A percentile compares a stretch with the other conserved stretches of the same genome.
Conservation (phyloP, 2,113 vertebrate genomes). For the Barnardius zonarius region DNA sequence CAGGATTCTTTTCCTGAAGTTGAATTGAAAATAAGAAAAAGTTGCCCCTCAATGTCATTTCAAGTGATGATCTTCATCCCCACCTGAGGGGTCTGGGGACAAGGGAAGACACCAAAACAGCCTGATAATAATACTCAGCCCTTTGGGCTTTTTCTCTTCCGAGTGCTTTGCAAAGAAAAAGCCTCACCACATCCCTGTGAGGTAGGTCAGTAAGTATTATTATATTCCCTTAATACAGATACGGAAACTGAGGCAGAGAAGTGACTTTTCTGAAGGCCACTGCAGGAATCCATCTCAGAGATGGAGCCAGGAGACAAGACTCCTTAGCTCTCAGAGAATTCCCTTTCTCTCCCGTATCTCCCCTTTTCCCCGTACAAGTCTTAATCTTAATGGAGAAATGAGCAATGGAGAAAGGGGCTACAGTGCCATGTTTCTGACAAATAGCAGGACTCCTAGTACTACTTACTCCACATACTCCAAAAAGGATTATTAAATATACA, state of each 20-base stretch:
- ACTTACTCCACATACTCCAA: not conserved
- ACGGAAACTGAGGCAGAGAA: slow-evolving; percentile 12
- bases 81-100: not conserved
- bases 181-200: slow-evolving; percentile 41
- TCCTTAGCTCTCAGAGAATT: not conserved
- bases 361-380: not conserved
- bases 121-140: not conserved
- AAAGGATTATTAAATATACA: slow-evolving; percentile 44
- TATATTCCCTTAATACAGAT: slow-evolving; percentile 1
- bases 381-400: not conserved
- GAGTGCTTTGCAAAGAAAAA: slow-evolving; percentile 21
- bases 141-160: not conserved
- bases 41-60: not conserved
- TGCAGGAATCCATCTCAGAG: not conserved
- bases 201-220: slow-evolving; percentile 45
- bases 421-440: slow-evolving; percentile 23
- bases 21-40: not conserved
- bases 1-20: not conserved
- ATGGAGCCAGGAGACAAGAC: not conserved
- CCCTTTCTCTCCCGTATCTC: not conserved
- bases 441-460: slow-evolving; percentile 28
- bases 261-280: not conserved
- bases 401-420: not conserved
- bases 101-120: not conserved
- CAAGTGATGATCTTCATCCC: not conserved